These are phyloP conservation scores for Typhlomys cinereus DNA, from an alignment of 2,113 vertebrate species.

Conservation along the genomic window DNA sequence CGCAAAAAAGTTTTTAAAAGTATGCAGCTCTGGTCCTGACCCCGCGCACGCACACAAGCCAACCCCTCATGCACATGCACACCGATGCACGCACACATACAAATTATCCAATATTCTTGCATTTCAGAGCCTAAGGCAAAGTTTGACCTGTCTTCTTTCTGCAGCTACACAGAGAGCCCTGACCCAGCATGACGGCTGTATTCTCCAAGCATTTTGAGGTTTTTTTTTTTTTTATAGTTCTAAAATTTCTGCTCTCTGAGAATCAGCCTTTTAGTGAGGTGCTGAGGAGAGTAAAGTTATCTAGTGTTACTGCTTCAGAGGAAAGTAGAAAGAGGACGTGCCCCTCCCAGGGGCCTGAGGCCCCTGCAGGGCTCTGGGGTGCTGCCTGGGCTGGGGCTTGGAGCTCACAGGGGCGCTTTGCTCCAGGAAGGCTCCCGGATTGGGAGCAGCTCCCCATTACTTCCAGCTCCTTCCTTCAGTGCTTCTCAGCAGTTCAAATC, in stretches of 20 bases:
- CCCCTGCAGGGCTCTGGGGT: accelerated
- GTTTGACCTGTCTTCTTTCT: not conserved
- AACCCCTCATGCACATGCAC: no score
- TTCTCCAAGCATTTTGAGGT: accelerated
- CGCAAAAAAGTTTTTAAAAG: no score
- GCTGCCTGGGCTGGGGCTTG: no score
- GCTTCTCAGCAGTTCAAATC: not conserved
- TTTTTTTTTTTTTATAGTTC: accelerated
- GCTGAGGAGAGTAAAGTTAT: not conserved
- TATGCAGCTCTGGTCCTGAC: no score
- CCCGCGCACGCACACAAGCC: no score
- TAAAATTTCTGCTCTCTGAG: not conserved
- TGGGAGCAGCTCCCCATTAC: not conserved
- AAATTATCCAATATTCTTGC: not conserved
- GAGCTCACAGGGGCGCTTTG: not conserved
- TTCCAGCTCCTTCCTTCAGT: not conserved
- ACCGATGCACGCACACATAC: not conserved
- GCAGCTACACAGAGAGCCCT: accelerated
- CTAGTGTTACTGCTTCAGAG: not conserved
- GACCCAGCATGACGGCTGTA: accelerated
- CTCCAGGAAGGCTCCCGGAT: not conserved
- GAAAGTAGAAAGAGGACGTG: not conserved
- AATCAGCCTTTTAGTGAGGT: not conserved
- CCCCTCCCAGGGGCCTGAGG: accelerated
- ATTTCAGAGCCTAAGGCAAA: not conserved